These are phyloP conservation scores for Steinernema scapterisci DNA, from an alignment of 2,888 invertebrate genomes.

Conservation along the genomic window DNA sequence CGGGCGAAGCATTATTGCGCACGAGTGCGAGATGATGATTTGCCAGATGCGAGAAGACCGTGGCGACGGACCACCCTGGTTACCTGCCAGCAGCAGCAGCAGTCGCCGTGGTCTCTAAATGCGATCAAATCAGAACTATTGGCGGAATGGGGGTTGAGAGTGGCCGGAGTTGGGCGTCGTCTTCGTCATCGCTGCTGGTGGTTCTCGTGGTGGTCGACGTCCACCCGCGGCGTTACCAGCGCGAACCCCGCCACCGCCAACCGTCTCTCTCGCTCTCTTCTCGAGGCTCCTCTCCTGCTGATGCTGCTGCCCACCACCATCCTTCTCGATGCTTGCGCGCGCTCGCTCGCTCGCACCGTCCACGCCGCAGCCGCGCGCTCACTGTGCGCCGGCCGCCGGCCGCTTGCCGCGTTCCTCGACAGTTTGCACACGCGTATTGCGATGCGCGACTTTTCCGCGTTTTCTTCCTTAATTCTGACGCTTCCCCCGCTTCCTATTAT, in stretches of 20 bases:
- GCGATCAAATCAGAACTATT: too few relatives aligned
- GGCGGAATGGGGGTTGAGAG: too few relatives aligned
- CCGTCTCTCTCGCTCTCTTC: too few relatives aligned
- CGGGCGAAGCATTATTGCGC: conserved; percentile 3
- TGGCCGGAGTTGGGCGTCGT: too few relatives aligned
- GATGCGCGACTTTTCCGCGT: conserved; percentile 31
- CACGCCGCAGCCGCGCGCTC: neutral
- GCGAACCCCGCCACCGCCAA: too few relatives aligned
- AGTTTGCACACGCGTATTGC: conserved; percentile 28
- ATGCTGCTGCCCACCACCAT: neutral
- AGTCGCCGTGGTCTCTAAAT: too few relatives aligned
- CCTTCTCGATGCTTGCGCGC: conserved; percentile 2
- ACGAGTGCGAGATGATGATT: neutral
- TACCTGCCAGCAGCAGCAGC: neutral
- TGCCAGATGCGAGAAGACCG: neutral
- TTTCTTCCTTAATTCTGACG: conserved; percentile 1
- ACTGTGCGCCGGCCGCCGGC: too few relatives aligned
- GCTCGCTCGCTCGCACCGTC: neutral
- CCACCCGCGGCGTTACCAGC: too few relatives aligned
- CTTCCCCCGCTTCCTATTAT: conserved; percentile 6
- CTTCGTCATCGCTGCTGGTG: too few relatives aligned
- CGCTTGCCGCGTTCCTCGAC: conserved; percentile 6
- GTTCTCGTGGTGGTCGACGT: too few relatives aligned
- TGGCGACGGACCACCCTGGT: conserved; percentile 10
- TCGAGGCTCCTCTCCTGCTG: neutral